Evolutionary conservation across 1,140 invertebrate genomes (phyloP).

Genomic region (Calliphora vicina): DNA sequence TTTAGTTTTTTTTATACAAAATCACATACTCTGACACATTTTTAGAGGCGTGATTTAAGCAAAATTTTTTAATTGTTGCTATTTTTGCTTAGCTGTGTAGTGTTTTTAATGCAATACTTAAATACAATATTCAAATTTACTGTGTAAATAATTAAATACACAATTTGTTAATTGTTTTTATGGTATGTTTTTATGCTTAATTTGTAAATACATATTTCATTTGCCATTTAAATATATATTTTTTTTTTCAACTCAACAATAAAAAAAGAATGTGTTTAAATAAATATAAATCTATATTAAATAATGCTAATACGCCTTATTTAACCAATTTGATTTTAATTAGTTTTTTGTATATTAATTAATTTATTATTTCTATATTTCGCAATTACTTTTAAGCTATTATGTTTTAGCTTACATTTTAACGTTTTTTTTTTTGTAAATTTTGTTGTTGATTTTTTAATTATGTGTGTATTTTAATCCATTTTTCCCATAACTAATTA

Average conservation of each 20-base stretch:
- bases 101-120: background rate
- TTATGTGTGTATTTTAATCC: background rate
- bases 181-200: background rate
- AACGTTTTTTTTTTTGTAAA: background rate
- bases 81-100: background rate
- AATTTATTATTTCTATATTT: background rate
- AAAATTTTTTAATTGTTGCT: background rate
- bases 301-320: background rate
- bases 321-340: slow-evolving; percentile 5
- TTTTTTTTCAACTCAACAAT: background rate
- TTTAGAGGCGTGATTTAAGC: background rate
- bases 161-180: slow-evolving; percentile 7
- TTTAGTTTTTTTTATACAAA: background rate
- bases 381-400: background rate
- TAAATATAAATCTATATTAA: background rate
- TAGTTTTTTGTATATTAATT: slow-evolving; percentile 7
- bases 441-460: background rate
- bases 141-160: background rate
- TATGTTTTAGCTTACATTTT: background rate
- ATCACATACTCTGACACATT: background rate
- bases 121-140: background rate
- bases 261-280: background rate
- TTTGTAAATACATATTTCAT: background rate
- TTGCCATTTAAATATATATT: background rate
- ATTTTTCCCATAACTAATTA: slow-evolving; percentile 14